Evolutionary conservation across 2,113 vertebrate species (phyloP), one percentile per base, ranked within the genome.

Genomic region (Ginglymostoma cirratum): DNA sequence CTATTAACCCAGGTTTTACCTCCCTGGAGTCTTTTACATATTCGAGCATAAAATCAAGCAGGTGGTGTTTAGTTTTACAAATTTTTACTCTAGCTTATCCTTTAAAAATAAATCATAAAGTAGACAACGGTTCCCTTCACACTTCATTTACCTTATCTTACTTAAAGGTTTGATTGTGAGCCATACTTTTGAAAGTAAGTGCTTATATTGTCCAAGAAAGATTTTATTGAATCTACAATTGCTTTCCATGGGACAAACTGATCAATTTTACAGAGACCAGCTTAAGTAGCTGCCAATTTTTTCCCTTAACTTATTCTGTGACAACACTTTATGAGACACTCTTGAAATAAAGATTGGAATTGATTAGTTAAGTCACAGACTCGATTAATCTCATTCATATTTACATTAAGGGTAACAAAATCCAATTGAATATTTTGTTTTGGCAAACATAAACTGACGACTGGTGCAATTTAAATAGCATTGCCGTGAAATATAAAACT

Each of bases 401-500:
- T 97, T 97, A 97, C 96, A 97, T 97, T 97, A 70, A 70, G 42
- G 42, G 7, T 67, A 94, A 70, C n/a, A 48, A 95, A 95, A 95
- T 95, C 69, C 94, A 95, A 70, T 72, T 52, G 94, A 72, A 76
- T 95, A 95, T 72, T 95, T 72, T 52, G 92, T 69, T 23, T 23
- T 45, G 27, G 42, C 76, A 72, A 95, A 95, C 27, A 34, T 72
- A 72, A 76, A 30, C 45, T 27, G 27, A 17, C 27, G 38, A 52
- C 69, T 48, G 24, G 23, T 97, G 97, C 96, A n/a, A 97, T 97
- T 98, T 97, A 97, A 96, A 97, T 97, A 97, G 97, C 97, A 86
- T 96, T 97, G 96, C 97, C 97, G 97, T 97, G 96, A 97, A 98
- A 97, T 98, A 98, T 98, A 98, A 98, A 98, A 99, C 98, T 97